Percentiles rank a stretch among this genome's conserved stretches.
Evolutionary conservation across 2,888 invertebrate species (phyloP).

Genomic region (Andricus curvator): DNA sequence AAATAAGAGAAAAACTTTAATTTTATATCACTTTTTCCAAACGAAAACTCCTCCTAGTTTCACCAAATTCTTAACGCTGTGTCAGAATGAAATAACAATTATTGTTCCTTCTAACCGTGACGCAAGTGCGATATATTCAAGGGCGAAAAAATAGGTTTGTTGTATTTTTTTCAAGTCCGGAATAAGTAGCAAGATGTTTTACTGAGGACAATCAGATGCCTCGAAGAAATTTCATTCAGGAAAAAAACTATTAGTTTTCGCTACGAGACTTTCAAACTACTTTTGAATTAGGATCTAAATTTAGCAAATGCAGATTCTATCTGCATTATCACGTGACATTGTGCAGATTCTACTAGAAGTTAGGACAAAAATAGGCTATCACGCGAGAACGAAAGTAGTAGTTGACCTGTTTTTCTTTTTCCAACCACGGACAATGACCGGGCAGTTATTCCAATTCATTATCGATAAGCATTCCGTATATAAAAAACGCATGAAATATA

Average conservation of each 20-base stretch:
- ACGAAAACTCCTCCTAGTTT: background rate
- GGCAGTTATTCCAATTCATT: conserved; percentile 22
- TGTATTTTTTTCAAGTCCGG: background rate
- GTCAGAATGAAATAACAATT: background rate
- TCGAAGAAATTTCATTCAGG: background rate
- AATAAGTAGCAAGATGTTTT: background rate
- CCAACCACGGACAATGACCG: conserved; percentile 44
- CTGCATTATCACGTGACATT: background rate
- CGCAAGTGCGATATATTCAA: background rate
- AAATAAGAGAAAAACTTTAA: conserved; percentile 43
- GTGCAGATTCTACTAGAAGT: background rate
- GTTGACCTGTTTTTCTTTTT: conserved; percentile 42
- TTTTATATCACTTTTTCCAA: background rate
- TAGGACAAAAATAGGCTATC: conserved; percentile 49
- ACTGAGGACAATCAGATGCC: background rate
- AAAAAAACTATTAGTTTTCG: too few relatives aligned
- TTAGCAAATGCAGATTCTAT: background rate
- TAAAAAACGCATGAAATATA: background rate
- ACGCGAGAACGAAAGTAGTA: conserved; percentile 44
- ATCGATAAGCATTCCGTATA: conserved; percentile 1
- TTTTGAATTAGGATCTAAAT: background rate
- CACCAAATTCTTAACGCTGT: background rate
- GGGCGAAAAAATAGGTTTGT: conserved; percentile 11
- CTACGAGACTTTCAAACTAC: background rate
- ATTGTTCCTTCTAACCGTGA: conserved; percentile 1